phyloP scores from a whole-genome alignment of 1,140 invertebrate species.

The Danaus plexippus region DNA sequence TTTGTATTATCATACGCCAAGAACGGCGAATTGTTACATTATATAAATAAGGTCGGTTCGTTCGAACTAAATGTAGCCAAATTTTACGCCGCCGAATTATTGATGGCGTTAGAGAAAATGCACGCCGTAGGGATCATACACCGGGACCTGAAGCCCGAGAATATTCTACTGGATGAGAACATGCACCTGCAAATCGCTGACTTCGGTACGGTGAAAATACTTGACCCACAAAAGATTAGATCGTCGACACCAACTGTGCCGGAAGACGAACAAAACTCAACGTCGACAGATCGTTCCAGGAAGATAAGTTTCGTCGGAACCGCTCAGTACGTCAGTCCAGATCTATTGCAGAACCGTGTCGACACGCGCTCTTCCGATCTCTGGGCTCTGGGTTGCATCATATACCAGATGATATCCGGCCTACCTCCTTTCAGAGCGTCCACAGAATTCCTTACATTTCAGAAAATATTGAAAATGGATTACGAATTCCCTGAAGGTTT shows the following conservation, averaged over 20 bases:
- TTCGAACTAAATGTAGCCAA: slow-evolving; percentile 91
- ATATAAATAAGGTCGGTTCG: slow-evolving; percentile 91
- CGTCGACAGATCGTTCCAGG: slow-evolving; percentile 65
- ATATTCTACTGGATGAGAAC: slow-evolving; percentile 90
- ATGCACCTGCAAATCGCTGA: slow-evolving; percentile 98
- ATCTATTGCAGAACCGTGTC: slow-evolving; percentile 88
- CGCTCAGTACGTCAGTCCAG: slow-evolving; percentile 98
- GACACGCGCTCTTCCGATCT: slow-evolving; percentile 90
- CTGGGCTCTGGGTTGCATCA: slow-evolving; percentile 98
- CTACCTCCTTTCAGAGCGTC: slow-evolving; percentile 92
- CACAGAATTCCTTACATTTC: slow-evolving; percentile 97
- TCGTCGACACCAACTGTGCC: slow-evolving; percentile 29
- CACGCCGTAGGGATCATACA: slow-evolving; percentile 94
- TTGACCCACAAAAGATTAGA: slow-evolving; percentile 65
- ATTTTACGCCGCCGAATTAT: slow-evolving; percentile 95
- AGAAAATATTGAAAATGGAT: slow-evolving; percentile 93
- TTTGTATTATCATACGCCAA: slow-evolving; percentile 97
- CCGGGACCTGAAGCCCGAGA: slow-evolving; percentile 92
- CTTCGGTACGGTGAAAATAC: slow-evolving; percentile 96
- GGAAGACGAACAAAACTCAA: slow-evolving; percentile 36
- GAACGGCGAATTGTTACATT: slow-evolving; percentile 93
- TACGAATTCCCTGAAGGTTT: slow-evolving; percentile 96
- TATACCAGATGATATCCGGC: slow-evolving; percentile 97
- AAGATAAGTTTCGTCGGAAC: slow-evolving; percentile 98
- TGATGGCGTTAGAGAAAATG: slow-evolving; percentile 93